These are phyloP conservation scores for Agrotis puta DNA, from an alignment of 2,888 invertebrate species.

Conservation along the genomic window DNA sequence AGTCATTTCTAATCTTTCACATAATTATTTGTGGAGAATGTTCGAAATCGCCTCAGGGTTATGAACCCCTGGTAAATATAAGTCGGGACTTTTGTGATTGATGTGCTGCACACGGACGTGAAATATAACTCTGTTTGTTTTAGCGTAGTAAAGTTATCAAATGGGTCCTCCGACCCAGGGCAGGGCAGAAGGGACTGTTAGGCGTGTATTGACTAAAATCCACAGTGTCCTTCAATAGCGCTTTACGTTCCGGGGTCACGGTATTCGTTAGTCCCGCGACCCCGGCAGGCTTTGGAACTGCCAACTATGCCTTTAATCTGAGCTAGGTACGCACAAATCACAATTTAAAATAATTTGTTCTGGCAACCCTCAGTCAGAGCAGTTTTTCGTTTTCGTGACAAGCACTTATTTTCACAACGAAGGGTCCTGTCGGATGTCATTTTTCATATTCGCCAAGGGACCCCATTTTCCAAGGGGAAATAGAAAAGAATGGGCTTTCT, in stretches of 20 bases:
- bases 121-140: conserved; percentile 7
- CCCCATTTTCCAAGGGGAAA: conserved; percentile 55
- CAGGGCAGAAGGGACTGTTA: too few relatives aligned
- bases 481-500: conserved; percentile 45
- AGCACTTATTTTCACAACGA: conserved; percentile 59
- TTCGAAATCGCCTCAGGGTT: conserved; percentile 38
- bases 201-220: too few relatives aligned
- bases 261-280: too few relatives aligned
- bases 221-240: too few relatives aligned
- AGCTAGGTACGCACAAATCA: neutral
- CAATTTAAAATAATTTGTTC: conserved; percentile 8
- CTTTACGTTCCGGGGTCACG: too few relatives aligned
- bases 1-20: conserved; percentile 24
- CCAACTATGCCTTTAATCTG: conserved; percentile 7
- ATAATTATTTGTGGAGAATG: conserved; percentile 22
- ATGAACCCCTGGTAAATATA: conserved; percentile 13
- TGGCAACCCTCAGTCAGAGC: conserved; percentile 38
- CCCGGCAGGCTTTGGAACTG: too few relatives aligned
- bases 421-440: conserved; percentile 57
- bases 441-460: conserved; percentile 63
- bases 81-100: conserved; percentile 30
- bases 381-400: conserved; percentile 65
- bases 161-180: too few relatives aligned
- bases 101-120: conserved; percentile 9
- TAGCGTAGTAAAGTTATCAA: too few relatives aligned